A percentile compares a stretch with the other conserved stretches of the same genome.
Conservation (phyloP, 2,888 invertebrate species). For the Harpagoxenus sublaevis region DNA sequence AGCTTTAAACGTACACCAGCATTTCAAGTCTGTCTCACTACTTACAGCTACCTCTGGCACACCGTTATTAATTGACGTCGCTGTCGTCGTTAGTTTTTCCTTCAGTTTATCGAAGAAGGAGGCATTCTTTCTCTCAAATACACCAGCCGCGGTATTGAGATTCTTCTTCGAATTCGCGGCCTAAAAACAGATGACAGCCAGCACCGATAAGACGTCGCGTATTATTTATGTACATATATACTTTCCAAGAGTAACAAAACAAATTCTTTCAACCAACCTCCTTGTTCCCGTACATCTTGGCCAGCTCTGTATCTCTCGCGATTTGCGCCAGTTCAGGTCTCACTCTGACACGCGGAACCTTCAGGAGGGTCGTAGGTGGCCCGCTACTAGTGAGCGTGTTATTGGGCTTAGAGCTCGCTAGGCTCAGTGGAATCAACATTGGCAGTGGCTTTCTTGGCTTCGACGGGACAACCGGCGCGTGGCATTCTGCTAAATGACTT, state of each 20-base stretch:
- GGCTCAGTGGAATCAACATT: slow-evolving; percentile 82
- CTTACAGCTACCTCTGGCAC: slow-evolving; percentile 94
- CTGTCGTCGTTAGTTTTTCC: slow-evolving; percentile 90
- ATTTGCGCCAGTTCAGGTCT: slow-evolving; percentile 84
- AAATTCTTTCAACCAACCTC: slow-evolving; percentile 74
- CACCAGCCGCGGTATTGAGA: slow-evolving; percentile 76
- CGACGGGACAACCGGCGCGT: slow-evolving; percentile 72
- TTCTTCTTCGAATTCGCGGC: slow-evolving; percentile 75
- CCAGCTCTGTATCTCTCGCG: slow-evolving; percentile 82
- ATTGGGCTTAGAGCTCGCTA: slow-evolving; percentile 69
- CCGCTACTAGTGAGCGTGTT: slow-evolving; percentile 65
- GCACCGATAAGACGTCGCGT: not conserved
- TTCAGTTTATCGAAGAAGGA: slow-evolving; percentile 95
- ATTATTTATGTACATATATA: not conserved
- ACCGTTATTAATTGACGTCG: slow-evolving; percentile 87
- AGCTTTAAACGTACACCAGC: slow-evolving; percentile 85
- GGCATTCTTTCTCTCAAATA: slow-evolving; percentile 90
- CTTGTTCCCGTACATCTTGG: slow-evolving; percentile 80
- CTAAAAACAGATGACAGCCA: slow-evolving; percentile 68
- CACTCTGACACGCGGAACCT: slow-evolving; percentile 83
- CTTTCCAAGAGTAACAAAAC: slow-evolving; percentile 3
- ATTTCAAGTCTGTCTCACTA: slow-evolving; percentile 87
- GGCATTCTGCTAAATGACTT: slow-evolving; percentile 82
- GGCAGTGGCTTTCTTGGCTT: slow-evolving; percentile 82
- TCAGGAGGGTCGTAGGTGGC: slow-evolving; percentile 77